A percentile compares a stretch with the other conserved stretches of the same genome.
Evolutionary conservation across 2,113 vertebrate genomes (phyloP).

Genomic region (Podilymbus podiceps): DNA sequence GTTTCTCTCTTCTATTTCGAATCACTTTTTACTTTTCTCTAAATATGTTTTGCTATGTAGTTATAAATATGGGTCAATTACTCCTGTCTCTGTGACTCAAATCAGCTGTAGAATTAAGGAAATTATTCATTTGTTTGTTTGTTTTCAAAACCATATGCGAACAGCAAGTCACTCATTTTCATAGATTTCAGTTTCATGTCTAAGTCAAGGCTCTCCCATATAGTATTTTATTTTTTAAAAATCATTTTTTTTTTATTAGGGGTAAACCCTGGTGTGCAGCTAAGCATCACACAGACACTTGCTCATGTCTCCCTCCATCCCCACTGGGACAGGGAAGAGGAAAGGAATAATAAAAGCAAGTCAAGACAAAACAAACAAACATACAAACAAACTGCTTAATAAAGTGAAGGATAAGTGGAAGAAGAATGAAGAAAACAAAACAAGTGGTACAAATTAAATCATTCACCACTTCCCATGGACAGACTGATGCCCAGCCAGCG

Average conservation of each 20-base stretch:
- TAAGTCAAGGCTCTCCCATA: background rate
- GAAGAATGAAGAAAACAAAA: background rate
- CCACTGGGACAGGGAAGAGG: background rate
- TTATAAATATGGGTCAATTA: background rate
- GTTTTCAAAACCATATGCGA: background rate
- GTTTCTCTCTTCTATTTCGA: background rate
- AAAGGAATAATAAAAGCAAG: background rate
- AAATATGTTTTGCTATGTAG: background rate
- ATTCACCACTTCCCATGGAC: background rate
- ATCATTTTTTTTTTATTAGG: background rate
- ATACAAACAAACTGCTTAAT: background rate
- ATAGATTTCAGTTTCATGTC: background rate
- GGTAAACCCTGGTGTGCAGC: accelerated
- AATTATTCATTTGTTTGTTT: background rate
- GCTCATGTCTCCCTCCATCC: background rate
- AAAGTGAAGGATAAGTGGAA: background rate
- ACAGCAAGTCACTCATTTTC: background rate
- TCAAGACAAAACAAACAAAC: background rate
- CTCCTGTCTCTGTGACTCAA: background rate
- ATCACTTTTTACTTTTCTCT: background rate
- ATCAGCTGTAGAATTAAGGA: background rate
- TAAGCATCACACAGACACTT: background rate
- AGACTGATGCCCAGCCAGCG: too few species aligned
- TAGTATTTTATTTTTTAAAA: background rate
- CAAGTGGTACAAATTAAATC: background rate